Conservation (phyloP, 1,140 invertebrate species). For the Drosophila virilis region DNA sequence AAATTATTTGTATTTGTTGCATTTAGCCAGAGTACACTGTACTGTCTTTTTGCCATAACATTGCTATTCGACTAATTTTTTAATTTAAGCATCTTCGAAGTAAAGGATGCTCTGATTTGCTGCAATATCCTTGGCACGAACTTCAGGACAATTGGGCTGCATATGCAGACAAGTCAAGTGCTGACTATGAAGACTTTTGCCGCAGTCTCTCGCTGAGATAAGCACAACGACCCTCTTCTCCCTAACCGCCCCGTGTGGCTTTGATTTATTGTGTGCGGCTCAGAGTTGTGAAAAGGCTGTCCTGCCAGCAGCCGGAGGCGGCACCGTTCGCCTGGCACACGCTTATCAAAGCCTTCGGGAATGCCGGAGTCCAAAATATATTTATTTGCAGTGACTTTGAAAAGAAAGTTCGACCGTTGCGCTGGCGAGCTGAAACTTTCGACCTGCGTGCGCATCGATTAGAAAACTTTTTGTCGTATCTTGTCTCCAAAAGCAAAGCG, state of each 20-base stretch:
- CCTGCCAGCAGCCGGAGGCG: not conserved
- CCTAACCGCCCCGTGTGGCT: conserved; percentile 37
- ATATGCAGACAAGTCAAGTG: conserved; percentile 40
- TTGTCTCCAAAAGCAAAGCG: conserved; percentile 43
- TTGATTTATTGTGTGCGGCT: conserved; percentile 77
- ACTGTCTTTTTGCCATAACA: conserved; percentile 34
- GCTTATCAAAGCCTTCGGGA: conserved; percentile 56
- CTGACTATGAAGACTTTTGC: conserved; percentile 57
- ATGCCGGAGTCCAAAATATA: conserved; percentile 56
- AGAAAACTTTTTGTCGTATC: conserved; percentile 79
- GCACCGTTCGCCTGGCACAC: conserved; percentile 46
- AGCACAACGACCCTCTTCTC: conserved; percentile 35
- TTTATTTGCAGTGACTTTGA: conserved; percentile 82
- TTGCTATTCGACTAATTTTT: conserved; percentile 46
- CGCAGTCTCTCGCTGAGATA: conserved; percentile 63
- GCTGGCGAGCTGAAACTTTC: conserved; percentile 60
- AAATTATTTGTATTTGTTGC: not conserved
- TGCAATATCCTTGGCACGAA: conserved; percentile 75
- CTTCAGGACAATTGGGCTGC: conserved; percentile 42
- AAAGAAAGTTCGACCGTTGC: conserved; percentile 72
- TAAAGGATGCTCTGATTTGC: conserved; percentile 24
- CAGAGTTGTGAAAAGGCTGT: conserved; percentile 71
- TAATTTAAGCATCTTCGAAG: conserved; percentile 46
- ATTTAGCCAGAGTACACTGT: conserved; percentile 10
- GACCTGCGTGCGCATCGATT: conserved; percentile 79